Evolutionary conservation across 2,888 invertebrate genomes (phyloP).

Genomic region (Ochropacha duplaris): DNA sequence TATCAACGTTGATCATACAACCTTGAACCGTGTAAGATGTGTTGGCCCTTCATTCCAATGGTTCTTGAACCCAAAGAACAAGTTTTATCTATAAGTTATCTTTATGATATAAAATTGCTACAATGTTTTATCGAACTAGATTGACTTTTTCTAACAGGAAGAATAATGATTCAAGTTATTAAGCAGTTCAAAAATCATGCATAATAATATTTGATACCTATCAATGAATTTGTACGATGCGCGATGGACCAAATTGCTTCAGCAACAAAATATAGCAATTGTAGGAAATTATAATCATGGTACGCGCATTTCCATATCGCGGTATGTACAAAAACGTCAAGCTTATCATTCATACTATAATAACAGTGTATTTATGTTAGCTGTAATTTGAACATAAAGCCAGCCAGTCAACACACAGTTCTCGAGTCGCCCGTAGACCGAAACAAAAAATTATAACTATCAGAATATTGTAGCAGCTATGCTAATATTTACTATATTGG

Average conservation of each 20-base stretch:
- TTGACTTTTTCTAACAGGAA: too few species aligned
- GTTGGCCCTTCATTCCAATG: background rate
- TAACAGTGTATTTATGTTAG: slow-evolving; percentile 17
- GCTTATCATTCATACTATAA: slow-evolving; percentile 28
- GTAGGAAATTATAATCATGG: slow-evolving; percentile 15
- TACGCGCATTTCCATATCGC: slow-evolving; percentile 23
- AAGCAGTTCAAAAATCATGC: too few species aligned
- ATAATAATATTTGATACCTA: too few species aligned
- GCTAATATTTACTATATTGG: background rate
- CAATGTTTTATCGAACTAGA: too few species aligned
- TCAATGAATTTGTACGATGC: too few species aligned
- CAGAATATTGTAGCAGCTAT: background rate
- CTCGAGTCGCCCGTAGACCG: slow-evolving; percentile 20
- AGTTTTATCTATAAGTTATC: background rate
- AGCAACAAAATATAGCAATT: background rate
- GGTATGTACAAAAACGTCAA: slow-evolving; percentile 13
- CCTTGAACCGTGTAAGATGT: background rate
- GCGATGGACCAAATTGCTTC: background rate
- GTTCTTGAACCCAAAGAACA: background rate
- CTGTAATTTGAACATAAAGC: slow-evolving; percentile 20
- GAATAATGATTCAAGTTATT: too few species aligned
- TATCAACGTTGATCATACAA: background rate
- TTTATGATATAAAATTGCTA: too few species aligned
- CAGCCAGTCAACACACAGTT: slow-evolving; percentile 3
- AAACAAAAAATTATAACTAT: slow-evolving; percentile 17